Percentiles rank a stretch among this genome's conserved stretches.
These are phyloP conservation scores for Griposia aprilina DNA, from an alignment of 2,888 invertebrate species.

Conservation along the genomic window DNA sequence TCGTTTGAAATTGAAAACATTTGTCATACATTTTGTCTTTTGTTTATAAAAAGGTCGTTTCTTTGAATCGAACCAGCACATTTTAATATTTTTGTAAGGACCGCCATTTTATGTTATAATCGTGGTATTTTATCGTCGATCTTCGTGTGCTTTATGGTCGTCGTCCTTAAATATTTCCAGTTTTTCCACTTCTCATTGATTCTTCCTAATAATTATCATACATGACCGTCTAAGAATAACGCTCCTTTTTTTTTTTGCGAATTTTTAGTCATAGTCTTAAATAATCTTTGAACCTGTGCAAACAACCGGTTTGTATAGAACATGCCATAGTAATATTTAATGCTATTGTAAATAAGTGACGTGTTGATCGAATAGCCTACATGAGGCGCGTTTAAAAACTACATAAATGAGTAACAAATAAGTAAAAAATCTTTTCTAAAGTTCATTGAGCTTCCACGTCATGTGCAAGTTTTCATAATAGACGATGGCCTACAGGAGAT, in stretches of 20 bases:
- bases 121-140: neutral
- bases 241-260: slow-evolving; percentile 13
- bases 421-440: neutral
- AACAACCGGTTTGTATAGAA: slow-evolving; percentile 12
- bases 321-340: neutral
- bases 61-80: neutral
- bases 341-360: neutral
- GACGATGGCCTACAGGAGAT: neutral
- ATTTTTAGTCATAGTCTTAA: slow-evolving; percentile 2
- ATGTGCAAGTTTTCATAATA: too few species aligned
- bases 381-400: neutral
- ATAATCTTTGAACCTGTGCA: slow-evolving; percentile 5
- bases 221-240: slow-evolving; percentile 5
- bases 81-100: neutral
- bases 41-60: neutral
- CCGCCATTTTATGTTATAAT: neutral
- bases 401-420: neutral
- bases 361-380: neutral
- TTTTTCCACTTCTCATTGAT: slow-evolving; percentile 14
- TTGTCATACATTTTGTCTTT: too few species aligned
- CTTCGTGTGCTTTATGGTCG: neutral
- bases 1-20: neutral
- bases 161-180: slow-evolving; percentile 24
- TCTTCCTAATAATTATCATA: slow-evolving; percentile 21
- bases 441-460: neutral